Evolutionary conservation across 2,888 invertebrate species (phyloP), one percentile per base, ranked within the genome.

Genomic region (Scotopteryx bipunctaria): DNA sequence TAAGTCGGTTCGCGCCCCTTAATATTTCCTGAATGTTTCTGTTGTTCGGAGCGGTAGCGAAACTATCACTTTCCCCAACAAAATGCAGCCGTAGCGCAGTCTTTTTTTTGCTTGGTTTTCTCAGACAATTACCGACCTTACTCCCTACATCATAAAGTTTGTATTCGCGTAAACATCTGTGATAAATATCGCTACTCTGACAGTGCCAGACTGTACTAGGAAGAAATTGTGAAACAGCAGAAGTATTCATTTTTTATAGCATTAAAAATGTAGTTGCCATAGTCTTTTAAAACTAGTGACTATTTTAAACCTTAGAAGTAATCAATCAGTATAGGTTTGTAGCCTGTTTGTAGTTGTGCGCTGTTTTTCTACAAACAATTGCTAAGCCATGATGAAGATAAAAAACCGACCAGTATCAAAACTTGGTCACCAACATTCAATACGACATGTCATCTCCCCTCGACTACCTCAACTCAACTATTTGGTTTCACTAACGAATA

Each of bases 401-500:
- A n/a, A n/a, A n/a, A n/a, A n/a, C n/a, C n/a, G n/a, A n/a, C n/a
- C n/a, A n/a, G n/a, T n/a, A n/a, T n/a, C n/a, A n/a, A n/a, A n/a
- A n/a, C n/a, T n/a, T n/a, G n/a, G n/a, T n/a, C n/a, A n/a, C n/a
- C n/a, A n/a, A n/a, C n/a, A n/a, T n/a, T n/a, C n/a, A n/a, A n/a
- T n/a, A n/a, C n/a, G n/a, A n/a, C n/a, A n/a, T n/a, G n/a, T n/a
- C n/a, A n/a, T n/a, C n/a, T n/a, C n/a, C n/a, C 23, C 29, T 14
- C 27, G 38, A 37, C 29, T 38, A 21, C n/a, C 32, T 25, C 32
- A 55, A 45, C 33, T 27, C 31, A 47, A 45, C 31, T 15, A 35
- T 31, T 50, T 31, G 44, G 48, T 54, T 54, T 45, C 62, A 57
- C 48, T 59, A 63, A 66, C 55, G 61, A 70, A 70, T 67, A 71